Evolutionary conservation across 2,797 vertebrate species (phyloP).

Genomic region (Phoebastria nigripes): DNA sequence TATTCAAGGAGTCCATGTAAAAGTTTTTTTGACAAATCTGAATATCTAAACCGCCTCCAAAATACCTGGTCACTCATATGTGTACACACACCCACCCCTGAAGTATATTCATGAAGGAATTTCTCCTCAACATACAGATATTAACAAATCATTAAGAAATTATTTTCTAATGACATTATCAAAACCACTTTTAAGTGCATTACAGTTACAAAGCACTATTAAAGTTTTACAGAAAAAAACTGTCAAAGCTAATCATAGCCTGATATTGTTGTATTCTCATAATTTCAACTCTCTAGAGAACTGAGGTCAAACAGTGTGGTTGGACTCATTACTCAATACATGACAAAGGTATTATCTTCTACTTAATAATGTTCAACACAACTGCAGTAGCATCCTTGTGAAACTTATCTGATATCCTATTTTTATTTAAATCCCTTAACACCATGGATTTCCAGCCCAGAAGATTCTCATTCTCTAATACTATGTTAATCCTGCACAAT

Average conservation of each 20-base stretch:
- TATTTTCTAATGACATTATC: not conserved
- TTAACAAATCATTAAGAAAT: not conserved
- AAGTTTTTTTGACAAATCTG: not conserved
- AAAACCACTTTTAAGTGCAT: not conserved
- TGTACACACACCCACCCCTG: too few species aligned
- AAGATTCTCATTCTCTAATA: conserved; percentile 41
- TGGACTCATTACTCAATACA: not conserved
- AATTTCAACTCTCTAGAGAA: not conserved
- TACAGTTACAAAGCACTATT: not conserved
- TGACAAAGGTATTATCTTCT: not conserved
- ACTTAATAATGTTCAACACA: conserved; percentile 21
- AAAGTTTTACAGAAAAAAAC: not conserved
- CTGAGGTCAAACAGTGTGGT: not conserved
- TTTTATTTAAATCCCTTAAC: conserved; percentile 61
- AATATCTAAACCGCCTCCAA: not conserved
- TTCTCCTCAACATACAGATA: not conserved
- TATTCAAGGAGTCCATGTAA: not conserved
- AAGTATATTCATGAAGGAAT: not conserved
- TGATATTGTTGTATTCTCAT: not conserved
- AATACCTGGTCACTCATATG: not conserved
- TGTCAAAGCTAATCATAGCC: not conserved
- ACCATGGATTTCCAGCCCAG: conserved; percentile 17
- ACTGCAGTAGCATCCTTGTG: not conserved
- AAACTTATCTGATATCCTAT: conserved; percentile 20
- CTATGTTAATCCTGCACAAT: conserved; percentile 8